Conservation (phyloP, 2,797 vertebrate species). For the Danio choprae region DNA sequence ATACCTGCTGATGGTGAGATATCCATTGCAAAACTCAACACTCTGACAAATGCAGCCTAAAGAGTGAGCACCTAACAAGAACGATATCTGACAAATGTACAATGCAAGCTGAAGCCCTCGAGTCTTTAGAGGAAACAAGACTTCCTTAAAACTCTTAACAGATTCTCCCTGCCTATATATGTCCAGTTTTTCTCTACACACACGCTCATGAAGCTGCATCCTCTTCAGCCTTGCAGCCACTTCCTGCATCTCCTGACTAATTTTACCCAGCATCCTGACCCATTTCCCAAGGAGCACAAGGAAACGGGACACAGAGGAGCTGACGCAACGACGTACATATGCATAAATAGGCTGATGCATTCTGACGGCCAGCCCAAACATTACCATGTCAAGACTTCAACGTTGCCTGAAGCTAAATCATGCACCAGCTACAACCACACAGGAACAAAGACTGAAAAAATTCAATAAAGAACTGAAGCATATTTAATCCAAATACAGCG, state of each 20-base stretch:
- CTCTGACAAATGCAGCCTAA: constrained; percentile 10
- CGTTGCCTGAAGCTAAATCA: constrained; percentile 8
- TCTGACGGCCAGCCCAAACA: constrained; percentile 69
- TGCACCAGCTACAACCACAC: not conserved
- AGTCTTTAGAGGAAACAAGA: constrained; percentile 46
- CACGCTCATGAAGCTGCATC: constrained; percentile 37
- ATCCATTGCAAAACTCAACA: constrained; percentile 16
- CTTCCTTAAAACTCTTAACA: constrained; percentile 30
- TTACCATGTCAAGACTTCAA: constrained; percentile 54
- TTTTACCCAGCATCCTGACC: constrained; percentile 74
- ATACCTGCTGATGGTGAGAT: constrained; percentile 27
- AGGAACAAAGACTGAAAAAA: constrained; percentile 13
- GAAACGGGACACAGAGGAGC: constrained; percentile 45
- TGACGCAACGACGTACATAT: constrained; percentile 48
- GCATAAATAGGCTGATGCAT: constrained; percentile 55
- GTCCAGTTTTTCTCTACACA: constrained; percentile 6
- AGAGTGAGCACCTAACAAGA: not conserved
- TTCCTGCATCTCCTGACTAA: constrained; percentile 66
- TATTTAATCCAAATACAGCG: not conserved
- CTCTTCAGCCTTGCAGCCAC: constrained; percentile 56
- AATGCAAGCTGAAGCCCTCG: constrained; percentile 5
- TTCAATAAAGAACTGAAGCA: not conserved
- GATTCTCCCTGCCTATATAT: constrained; percentile 17
- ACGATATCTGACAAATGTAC: not conserved
- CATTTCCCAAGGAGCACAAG: constrained; percentile 70